These are phyloP conservation scores for Oryzias celebensis DNA, from an alignment of 2,113 vertebrate species.

Conservation along the genomic window DNA sequence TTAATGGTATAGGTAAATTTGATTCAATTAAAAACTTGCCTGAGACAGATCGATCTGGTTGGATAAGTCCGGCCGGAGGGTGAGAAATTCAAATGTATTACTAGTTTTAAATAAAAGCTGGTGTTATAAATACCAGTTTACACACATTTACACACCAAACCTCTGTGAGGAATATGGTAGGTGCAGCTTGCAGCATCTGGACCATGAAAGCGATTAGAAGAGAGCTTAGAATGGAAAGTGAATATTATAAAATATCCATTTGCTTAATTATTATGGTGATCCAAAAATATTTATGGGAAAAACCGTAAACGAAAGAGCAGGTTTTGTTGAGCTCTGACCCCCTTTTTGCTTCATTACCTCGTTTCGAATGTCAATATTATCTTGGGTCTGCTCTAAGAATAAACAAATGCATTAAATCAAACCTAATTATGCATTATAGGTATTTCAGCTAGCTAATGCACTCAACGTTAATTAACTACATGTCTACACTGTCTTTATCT, in stretches of 20 bases:
- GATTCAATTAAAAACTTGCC: too few relatives aligned
- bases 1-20: too few relatives aligned
- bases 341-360: conserved; percentile 40
- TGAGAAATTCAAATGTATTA: too few relatives aligned
- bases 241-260: conserved; percentile 38
- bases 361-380: conserved; percentile 19
- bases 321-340: conserved; percentile 13
- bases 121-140: too few relatives aligned
- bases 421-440: conserved; percentile 29
- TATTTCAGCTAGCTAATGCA: conserved; percentile 35
- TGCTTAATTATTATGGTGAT: conserved; percentile 51
- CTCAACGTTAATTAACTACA: conserved; percentile 45
- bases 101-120: too few relatives aligned
- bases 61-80: too few relatives aligned
- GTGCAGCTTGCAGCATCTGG: too few relatives aligned
- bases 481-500: conserved; percentile 28
- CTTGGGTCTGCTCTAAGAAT: conserved; percentile 15
- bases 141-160: too few relatives aligned
- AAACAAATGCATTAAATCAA: conserved; percentile 49
- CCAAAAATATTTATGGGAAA: conserved; percentile 44
- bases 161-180: too few relatives aligned
- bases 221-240: too few relatives aligned
- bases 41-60: too few relatives aligned
- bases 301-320: conserved; percentile 27
- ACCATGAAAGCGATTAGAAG: too few relatives aligned